Conservation (phyloP, 2,888 invertebrate genomes). For the Platerodrilus igneus region DNA sequence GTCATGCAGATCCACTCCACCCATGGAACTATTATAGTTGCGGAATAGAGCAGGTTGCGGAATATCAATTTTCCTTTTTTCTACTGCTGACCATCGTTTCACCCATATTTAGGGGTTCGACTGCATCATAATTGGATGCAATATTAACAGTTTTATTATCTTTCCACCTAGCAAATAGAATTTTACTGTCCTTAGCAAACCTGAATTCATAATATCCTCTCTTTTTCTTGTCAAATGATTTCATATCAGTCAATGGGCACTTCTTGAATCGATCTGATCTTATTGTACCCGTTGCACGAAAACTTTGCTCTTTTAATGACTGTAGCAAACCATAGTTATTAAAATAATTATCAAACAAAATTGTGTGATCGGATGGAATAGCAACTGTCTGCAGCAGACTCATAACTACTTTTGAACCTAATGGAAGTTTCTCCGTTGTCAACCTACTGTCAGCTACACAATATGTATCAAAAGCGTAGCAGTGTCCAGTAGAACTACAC, state of each 20-base stretch:
- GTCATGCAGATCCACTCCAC: too few species aligned
- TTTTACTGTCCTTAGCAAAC: too few species aligned
- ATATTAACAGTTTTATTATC: too few species aligned
- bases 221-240: constrained; percentile 1
- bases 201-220: too few species aligned
- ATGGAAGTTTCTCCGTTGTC: background rate
- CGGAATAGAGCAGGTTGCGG: too few species aligned
- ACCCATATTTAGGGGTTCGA: too few species aligned
- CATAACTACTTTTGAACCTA: constrained; percentile 2
- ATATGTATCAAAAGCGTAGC: constrained; percentile 5
- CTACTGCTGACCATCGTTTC: too few species aligned
- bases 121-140: too few species aligned
- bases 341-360: too few species aligned
- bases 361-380: constrained; percentile 7
- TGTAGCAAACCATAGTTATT: constrained; percentile 6
- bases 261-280: constrained; percentile 5
- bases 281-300: constrained; percentile 6
- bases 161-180: too few species aligned
- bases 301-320: constrained; percentile 5
- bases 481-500: background rate
- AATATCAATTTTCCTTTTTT: too few species aligned
- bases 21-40: too few species aligned
- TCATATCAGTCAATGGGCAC: constrained; percentile 2
- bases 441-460: background rate
- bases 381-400: background rate